phyloP scores from a whole-genome alignment of 2,888 invertebrate species.

The Crossocerus cetratus region DNA sequence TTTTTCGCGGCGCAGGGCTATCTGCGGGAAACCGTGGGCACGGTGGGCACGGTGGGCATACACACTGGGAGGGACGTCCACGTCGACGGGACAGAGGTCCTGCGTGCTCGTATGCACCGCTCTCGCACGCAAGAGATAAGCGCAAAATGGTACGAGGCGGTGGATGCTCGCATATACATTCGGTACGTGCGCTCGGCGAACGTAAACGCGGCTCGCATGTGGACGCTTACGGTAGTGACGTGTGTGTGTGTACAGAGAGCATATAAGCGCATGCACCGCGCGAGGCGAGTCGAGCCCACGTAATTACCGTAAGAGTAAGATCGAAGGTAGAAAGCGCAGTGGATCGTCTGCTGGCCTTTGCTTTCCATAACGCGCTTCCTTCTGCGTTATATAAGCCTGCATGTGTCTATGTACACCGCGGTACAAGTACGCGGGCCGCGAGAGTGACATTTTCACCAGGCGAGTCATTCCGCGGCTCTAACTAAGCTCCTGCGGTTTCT shows the following conservation, averaged over 20 bases:
- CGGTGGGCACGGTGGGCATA: too few relatives aligned
- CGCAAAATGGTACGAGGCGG: not conserved
- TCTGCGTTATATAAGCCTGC: conserved; percentile 67
- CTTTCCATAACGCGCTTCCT: conserved; percentile 70
- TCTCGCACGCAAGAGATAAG: conserved; percentile 5
- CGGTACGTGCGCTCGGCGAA: not conserved
- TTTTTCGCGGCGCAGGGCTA: not conserved
- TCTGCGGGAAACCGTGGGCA: not conserved
- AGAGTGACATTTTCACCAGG: conserved; percentile 68
- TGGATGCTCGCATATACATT: not conserved
- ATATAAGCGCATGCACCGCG: conserved; percentile 20
- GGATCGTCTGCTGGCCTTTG: conserved; percentile 76
- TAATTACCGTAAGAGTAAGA: conserved; percentile 69
- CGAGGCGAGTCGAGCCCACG: conserved; percentile 48
- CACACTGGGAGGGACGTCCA: too few relatives aligned
- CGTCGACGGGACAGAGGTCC: too few relatives aligned
- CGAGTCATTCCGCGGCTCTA: not conserved
- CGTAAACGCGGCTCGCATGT: not conserved
- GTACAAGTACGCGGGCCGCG: conserved; percentile 37
- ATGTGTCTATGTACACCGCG: too few relatives aligned
- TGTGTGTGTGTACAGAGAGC: not conserved
- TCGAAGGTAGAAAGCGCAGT: conserved; percentile 75
- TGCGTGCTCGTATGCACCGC: not conserved
- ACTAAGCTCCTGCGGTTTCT: conserved; percentile 36
- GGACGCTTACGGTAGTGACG: not conserved